Evolutionary conservation across 2,797 vertebrate species (phyloP).

Genomic region (Toxotes lorentzi): DNA sequence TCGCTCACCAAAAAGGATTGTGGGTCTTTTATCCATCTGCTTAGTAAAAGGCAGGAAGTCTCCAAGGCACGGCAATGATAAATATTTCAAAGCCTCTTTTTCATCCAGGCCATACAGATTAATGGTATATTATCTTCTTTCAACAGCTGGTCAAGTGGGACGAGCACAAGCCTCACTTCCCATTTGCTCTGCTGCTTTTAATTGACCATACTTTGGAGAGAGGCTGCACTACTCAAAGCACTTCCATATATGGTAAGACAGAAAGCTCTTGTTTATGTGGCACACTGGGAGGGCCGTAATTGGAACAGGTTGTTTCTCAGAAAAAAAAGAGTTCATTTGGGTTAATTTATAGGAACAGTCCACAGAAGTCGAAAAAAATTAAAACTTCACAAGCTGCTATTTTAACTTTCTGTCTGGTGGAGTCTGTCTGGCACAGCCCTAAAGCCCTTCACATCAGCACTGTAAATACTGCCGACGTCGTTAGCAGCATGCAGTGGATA

Average conservation of each 20-base stretch:
- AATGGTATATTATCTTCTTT: constrained; percentile 69
- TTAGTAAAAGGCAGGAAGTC: constrained; percentile 54
- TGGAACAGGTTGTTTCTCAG: constrained; percentile 16
- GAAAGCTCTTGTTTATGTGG: constrained; percentile 55
- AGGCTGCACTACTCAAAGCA: constrained; percentile 42
- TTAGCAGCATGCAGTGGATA: constrained; percentile 22
- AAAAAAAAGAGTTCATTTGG: constrained; percentile 13
- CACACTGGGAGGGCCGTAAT: constrained; percentile 13
- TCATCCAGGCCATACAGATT: constrained; percentile 59
- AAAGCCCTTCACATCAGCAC: constrained; percentile 25
- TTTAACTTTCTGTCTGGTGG: background rate
- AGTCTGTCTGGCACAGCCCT: background rate
- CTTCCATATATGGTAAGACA: constrained; percentile 80
- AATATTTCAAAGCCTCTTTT: constrained; percentile 72
- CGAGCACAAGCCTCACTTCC: constrained; percentile 74
- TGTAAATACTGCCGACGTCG: constrained; percentile 30
- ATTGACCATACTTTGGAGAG: constrained; percentile 62
- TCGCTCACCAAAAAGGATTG: constrained; percentile 66
- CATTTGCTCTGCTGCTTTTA: constrained; percentile 67
- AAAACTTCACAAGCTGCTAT: constrained; percentile 16
- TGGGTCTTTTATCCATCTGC: constrained; percentile 68
- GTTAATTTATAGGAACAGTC: background rate
- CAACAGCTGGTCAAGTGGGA: constrained; percentile 65
- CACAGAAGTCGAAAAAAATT: background rate
- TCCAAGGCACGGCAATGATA: constrained; percentile 52